Conservation (phyloP, 1,140 invertebrate genomes). For the Condylostylus longicornis region DNA sequence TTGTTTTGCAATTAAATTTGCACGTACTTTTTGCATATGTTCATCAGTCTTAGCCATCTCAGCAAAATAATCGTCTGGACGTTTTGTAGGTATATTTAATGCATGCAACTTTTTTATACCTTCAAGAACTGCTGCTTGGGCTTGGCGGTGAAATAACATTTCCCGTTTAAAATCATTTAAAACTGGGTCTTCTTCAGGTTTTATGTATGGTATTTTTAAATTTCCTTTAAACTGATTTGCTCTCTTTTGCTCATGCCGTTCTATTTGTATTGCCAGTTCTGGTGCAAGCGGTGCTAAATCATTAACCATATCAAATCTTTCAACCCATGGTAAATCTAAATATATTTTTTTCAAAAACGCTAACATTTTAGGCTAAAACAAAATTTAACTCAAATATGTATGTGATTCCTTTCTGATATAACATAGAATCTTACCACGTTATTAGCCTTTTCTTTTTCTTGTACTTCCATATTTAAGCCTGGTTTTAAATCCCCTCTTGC, state of each 20-base stretch:
- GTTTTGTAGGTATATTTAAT: conserved; percentile 58
- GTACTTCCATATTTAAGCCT: conserved; percentile 56
- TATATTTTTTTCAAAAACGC: conserved; percentile 56
- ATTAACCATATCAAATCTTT: conserved; percentile 64
- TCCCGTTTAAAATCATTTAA: conserved; percentile 91
- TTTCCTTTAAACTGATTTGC: conserved; percentile 51
- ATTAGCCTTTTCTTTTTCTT: conserved; percentile 38
- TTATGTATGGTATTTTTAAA: conserved; percentile 46
- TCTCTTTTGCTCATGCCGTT: conserved; percentile 52
- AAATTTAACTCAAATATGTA: conserved; percentile 7
- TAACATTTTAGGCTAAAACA: conserved; percentile 44
- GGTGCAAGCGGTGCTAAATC: conserved; percentile 62
- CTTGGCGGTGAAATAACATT: conserved; percentile 81
- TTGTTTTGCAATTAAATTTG: conserved; percentile 72
- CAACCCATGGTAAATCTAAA: conserved; percentile 66
- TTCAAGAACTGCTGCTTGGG: conserved; percentile 70
- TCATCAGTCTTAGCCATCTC: conserved; percentile 97
- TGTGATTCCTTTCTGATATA: conserved; percentile 20
- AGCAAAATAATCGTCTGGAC: conserved; percentile 93
- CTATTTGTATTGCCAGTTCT: conserved; percentile 60
- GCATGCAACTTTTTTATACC: conserved; percentile 59
- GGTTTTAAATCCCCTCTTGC: conserved; percentile 64
- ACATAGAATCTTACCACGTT: conserved; percentile 45
- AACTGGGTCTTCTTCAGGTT: conserved; percentile 56
- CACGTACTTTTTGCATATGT: conserved; percentile 93